Evolutionary conservation across 1,140 invertebrate genomes (phyloP), one percentile per base, ranked within the genome.

Genomic region (Diachasma alloeum): DNA sequence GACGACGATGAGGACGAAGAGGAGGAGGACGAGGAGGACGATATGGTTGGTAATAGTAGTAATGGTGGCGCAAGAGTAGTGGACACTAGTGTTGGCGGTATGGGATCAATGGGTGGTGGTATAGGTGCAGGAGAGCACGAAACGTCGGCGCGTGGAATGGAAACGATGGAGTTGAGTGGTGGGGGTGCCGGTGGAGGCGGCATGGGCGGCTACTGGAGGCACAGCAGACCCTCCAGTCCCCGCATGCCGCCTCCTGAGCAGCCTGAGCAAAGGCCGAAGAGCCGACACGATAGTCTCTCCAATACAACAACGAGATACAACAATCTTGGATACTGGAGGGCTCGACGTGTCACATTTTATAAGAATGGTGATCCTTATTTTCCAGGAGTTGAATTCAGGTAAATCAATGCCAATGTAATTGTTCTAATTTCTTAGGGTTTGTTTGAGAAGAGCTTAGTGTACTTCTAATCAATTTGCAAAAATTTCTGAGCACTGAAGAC

Each of bases 331-430:
- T 96, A 96, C 82, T 97, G 96, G 95, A 93, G 95, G 78, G 96
- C 96, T 0, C 91, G 94, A 72, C 90, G 96, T 24, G 95, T 98
- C 44, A 94, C 95, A 0, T 98, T 98, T 88, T 98, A 95, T 88
- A 94, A 95, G 84, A 99, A 98, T 92, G 97, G 97, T 4, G 97
- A 98, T 87, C 94, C 95, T 0, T 96, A 97, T 85, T 96, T 95
- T 87, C 96, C 95, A 48, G 96, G 96, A 0, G 92, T 97, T 19
- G 96, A 97, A 86, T 94, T 96, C 83, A 93, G 96, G 89, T 89
- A 75, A 83, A 78, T 46, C 73, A 71, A 24, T 63, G 10, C n/a
- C 2, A 15, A n/a, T 11, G 44, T 46, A 4, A 46, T 15, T 46
- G 9, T 46, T 46, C 2, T 1, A 46, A 46, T 46, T 46, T 46